These are phyloP conservation scores for Pinna nobilis DNA, from an alignment of 1,140 invertebrate species.

Conservation along the genomic window DNA sequence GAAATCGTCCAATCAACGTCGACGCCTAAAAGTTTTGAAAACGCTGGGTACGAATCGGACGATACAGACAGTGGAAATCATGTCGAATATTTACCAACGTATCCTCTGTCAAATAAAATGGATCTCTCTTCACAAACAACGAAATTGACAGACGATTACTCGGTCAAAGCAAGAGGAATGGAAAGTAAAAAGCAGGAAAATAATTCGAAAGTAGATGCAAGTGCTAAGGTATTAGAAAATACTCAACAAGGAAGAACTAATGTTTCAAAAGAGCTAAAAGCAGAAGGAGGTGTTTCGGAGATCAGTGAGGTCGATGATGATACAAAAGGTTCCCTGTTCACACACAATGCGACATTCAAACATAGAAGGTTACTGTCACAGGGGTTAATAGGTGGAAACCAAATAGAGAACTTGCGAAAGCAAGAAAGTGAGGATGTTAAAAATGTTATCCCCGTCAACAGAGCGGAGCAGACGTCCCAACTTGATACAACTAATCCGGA, in stretches of 20 bases:
- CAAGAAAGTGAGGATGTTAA: neutral
- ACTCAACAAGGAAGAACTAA: neutral
- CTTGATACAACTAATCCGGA: neutral
- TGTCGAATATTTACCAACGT: no score
- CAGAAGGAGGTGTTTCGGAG: neutral
- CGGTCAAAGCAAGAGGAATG: slow-evolving; percentile 5
- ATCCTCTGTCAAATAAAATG: no score
- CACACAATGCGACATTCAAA: neutral
- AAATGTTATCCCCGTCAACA: neutral
- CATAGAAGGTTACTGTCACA: neutral
- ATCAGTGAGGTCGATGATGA: neutral
- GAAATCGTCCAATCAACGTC: no score
- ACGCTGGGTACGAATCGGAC: no score
- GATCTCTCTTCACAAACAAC: no score
- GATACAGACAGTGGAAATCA: no score
- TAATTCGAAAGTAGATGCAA: slow-evolving; percentile 8
- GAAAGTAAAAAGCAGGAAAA: neutral
- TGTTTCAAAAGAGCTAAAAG: neutral
- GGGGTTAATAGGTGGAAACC: neutral
- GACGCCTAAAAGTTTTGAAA: no score
- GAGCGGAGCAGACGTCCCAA: neutral
- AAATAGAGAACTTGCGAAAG: neutral
- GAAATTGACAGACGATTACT: slow-evolving; percentile 10
- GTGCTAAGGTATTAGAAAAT: neutral
- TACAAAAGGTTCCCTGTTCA: slow-evolving; percentile 25